Evolutionary conservation across 2,113 vertebrate species (phyloP), one percentile per base, ranked within the genome.

Genomic region (Xyrauchen texanus): DNA sequence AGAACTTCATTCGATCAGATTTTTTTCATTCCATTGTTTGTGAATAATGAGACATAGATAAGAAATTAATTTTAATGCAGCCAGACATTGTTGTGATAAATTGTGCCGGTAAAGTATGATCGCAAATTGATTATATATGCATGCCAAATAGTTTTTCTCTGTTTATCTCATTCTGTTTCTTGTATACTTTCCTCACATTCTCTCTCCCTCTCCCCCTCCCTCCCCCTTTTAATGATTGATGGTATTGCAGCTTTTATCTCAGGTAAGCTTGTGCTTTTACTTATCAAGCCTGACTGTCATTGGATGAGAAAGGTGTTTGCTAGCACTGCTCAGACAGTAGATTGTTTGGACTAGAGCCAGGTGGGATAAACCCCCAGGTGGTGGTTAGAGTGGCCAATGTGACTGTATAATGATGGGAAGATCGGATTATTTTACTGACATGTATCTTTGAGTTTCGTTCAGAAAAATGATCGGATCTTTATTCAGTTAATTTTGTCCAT

Each of bases 271-370:
- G 62, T 65, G 34, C 73, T 65, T 11, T 64, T 65, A 65, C 73
- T 76, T 76, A 76, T 76, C 73, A 55, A 65, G 62, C 73, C 21
- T 34, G 73, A 76, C 60, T 64, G 73, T 76, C 73, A 76, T 16
- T 76, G 73, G 73, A 63, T 21, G 8, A 76, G 62, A 64, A 65
- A 65, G 62, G 73, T 65, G 73, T 76, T 74, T 74, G 73, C 62
- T 55, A 42, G 73, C 73, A 75, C 45, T 60, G 47, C 60, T 47
- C 72, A 52, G 58, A 75, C 72, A 75, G 60, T 46, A 76, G 73
- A 55, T 45, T 76, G 61, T 61, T 21, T 76, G 73, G 60, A 51
- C 47, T 8, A 3, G 45, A 49, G 58, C 71, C 58, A 63, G 57
- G 49, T 74, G 71, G 71, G 71, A 74, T 74, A 51, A 49, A 63